A percentile compares a stretch with the other conserved stretches of the same genome.
Evolutionary conservation across 2,797 vertebrate species (phyloP).

Genomic region (Sus cebifrons): DNA sequence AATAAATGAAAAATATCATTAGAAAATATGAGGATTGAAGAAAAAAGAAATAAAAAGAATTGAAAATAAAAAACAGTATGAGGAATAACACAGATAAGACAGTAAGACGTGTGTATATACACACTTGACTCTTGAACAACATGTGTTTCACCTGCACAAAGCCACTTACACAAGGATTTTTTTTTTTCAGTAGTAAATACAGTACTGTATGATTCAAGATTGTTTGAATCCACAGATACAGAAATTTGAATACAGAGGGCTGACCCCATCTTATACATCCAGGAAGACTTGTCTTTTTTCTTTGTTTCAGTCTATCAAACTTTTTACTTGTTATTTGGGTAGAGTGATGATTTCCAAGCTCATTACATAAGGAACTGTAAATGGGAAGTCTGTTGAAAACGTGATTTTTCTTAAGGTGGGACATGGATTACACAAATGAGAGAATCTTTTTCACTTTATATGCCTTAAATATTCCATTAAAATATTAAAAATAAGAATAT

Average conservation of each 20-base stretch:
- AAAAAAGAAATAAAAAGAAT: not conserved
- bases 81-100: not conserved
- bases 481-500: not conserved
- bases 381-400: not conserved
- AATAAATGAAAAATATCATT: not conserved
- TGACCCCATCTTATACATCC: not conserved
- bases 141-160: rapidly evolving
- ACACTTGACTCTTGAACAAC: not conserved
- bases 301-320: not conserved
- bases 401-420: not conserved
- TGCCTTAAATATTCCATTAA: not conserved
- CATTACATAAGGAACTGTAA: not conserved
- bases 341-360: not conserved
- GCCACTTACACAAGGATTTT: not conserved
- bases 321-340: not conserved
- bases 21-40: not conserved
- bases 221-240: not conserved
- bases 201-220: not conserved
- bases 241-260: not conserved
- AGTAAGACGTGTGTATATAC: not conserved
- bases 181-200: not conserved
- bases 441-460: not conserved
- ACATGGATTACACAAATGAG: not conserved
- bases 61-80: not conserved
- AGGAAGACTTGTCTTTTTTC: not conserved